A percentile compares a stretch with the other conserved stretches of the same genome.
Conservation (phyloP, 1,140 invertebrate genomes). For the Portunus trituberculatus region DNA sequence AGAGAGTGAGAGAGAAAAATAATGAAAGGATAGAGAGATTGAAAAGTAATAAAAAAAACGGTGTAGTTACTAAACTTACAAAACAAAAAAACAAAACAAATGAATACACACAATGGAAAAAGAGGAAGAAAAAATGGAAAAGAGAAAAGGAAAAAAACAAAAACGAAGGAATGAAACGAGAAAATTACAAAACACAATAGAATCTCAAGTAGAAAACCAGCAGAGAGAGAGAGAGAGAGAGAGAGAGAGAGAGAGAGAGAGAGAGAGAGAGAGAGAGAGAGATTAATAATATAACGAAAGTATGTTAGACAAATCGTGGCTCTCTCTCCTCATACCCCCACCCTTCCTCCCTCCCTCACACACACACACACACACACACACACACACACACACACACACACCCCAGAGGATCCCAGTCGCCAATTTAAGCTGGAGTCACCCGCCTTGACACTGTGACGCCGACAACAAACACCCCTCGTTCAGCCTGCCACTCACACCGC, state of each 20-base stretch:
- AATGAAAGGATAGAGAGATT: background rate
- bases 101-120: background rate
- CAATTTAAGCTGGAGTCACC: slow-evolving; percentile 11
- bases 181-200: background rate
- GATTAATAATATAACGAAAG: background rate
- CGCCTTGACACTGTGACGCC: background rate
- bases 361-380: slow-evolving; percentile 21
- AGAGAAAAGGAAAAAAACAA: background rate
- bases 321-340: background rate
- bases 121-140: background rate
- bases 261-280: background rate
- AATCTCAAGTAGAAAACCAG: background rate
- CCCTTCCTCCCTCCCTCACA: background rate
- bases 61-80: too few relatives aligned
- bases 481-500: background rate
- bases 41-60: background rate
- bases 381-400: slow-evolving; percentile 31
- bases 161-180: background rate
- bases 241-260: background rate
- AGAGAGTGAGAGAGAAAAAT: background rate
- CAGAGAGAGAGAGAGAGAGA: background rate
- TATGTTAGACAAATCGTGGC: background rate
- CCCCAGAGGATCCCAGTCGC: background rate
- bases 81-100: background rate
- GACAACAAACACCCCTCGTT: slow-evolving; percentile 32